Evolutionary conservation across 2,113 vertebrate species (phyloP), one percentile per base, ranked within the genome.

Genomic region (Syrrhaptes paradoxus): DNA sequence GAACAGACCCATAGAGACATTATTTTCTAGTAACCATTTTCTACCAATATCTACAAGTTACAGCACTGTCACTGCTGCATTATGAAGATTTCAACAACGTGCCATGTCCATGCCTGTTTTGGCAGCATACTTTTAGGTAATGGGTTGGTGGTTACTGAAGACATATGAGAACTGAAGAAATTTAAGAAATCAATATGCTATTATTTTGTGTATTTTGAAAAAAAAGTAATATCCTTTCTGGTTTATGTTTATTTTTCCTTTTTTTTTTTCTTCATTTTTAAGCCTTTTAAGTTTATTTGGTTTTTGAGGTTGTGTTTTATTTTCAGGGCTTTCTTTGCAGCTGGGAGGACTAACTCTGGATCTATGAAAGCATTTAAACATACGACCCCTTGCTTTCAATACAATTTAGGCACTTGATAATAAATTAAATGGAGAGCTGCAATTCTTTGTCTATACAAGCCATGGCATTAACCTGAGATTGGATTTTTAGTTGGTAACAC

Each of bases 1-100:
- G 4, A 36, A 78, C 9, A 55, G 11, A n/a, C 17, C 4, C 6
- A 13, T 4, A 58, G 36, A 77, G 25, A 19, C 1, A 32, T 0
- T 0, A n/a, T 25, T 4, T 75, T 63, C 31, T 58, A 72, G 17
- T n/a, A 65, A 48, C 6, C 3, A 29, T 9, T 45, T 84, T 81
- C n/a, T 46, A 58, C 4, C 17, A 36, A 21, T 31, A 58, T 36
- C 19, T 83, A 41, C 20, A 74, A 49, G 17, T 38, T 84, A 54
- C 18, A 57, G 6, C 4, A 31, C 49, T 57, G 38, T n/a, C 6
- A 41, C 10, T 77, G 10, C 13, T 31, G 12, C 2, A 6, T 58
- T 61, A 58, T 25, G 52, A 78, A 77, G 67, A 78, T 67, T 59
- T 46, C 22, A 78, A 17, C 10, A 73, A 17, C 10, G 7, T 36